Conservation (phyloP, 2,888 invertebrate species). For the Heliconius hortense region DNA sequence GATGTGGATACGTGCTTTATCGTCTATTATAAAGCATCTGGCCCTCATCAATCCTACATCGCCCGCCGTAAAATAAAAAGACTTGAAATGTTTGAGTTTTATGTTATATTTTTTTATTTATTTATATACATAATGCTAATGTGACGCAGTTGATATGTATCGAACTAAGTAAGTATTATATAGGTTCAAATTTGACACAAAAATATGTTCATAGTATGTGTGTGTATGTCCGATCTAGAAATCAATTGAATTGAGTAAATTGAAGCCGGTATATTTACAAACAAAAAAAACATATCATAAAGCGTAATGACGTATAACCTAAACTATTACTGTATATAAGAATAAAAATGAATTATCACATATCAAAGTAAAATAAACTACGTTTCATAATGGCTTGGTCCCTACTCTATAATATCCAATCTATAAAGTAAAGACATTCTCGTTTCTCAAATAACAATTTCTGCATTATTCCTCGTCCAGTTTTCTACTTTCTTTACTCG, state of each 20-base stretch:
- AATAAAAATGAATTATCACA: neutral
- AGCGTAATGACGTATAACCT: neutral
- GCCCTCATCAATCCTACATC: slow-evolving; percentile 19
- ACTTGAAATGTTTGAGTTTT: neutral
- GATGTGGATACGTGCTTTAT: slow-evolving; percentile 24
- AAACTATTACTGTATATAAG: neutral
- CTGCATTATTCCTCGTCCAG: slow-evolving; percentile 37
- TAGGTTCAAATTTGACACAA: neutral
- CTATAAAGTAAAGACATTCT: slow-evolving; percentile 30
- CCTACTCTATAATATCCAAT: slow-evolving; percentile 32
- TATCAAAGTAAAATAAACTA: neutral
- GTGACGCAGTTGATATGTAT: neutral
- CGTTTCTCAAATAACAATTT: slow-evolving; percentile 22
- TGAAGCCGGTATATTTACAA: neutral
- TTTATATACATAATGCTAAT: neutral
- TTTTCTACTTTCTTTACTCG: slow-evolving; percentile 59
- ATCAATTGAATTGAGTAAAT: neutral
- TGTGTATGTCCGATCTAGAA: neutral
- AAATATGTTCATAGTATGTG: neutral
- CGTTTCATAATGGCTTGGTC: slow-evolving; percentile 17
- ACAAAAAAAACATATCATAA: neutral
- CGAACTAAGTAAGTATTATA: neutral
- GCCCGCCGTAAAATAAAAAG: slow-evolving; percentile 23
- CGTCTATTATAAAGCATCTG: slow-evolving; percentile 13
- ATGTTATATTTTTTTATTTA: neutral